These are phyloP conservation scores for Drosophila kohkoa DNA, from an alignment of 1,140 invertebrate genomes.

Conservation along the genomic window DNA sequence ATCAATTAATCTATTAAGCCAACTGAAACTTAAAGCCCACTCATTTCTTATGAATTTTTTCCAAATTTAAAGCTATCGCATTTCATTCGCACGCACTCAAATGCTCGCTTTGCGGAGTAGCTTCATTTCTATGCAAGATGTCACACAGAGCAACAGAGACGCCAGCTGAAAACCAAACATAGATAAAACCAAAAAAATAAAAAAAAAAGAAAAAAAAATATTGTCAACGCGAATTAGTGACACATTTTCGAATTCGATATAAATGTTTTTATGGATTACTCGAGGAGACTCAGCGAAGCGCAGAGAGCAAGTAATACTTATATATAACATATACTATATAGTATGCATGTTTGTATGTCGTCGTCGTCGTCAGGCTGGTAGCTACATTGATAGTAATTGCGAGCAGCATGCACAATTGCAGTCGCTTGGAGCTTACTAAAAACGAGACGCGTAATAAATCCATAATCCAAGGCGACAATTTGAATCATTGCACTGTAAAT, in stretches of 20 bases:
- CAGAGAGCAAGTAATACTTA: background rate
- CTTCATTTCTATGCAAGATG: slow-evolving; percentile 21
- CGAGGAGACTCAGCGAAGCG: background rate
- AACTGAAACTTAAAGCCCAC: no score
- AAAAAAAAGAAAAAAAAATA: slow-evolving; percentile 27
- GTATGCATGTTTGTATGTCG: background rate
- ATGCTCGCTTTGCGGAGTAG: slow-evolving; percentile 7
- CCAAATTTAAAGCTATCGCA: background rate
- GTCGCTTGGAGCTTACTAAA: slow-evolving; percentile 68
- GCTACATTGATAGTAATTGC: slow-evolving; percentile 77
- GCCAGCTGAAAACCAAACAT: slow-evolving; percentile 10
- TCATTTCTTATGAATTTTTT: no score
- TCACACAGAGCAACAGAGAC: slow-evolving; percentile 14
- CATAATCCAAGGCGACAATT: slow-evolving; percentile 82
- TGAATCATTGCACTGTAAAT: slow-evolving; percentile 79
- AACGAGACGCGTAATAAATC: slow-evolving; percentile 81
- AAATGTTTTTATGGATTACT: slow-evolving; percentile 48
- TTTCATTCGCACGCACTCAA: background rate
- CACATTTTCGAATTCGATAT: slow-evolving; percentile 71
- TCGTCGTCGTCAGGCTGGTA: slow-evolving; percentile 30
- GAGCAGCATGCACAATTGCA: slow-evolving; percentile 80
- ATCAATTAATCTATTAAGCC: no score
- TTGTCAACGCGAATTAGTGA: slow-evolving; percentile 78
- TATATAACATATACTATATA: background rate
- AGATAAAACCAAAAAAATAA: slow-evolving; percentile 22